These are phyloP conservation scores for Apocrypta bakeri DNA, from an alignment of 1,140 invertebrate genomes.

Conservation along the genomic window DNA sequence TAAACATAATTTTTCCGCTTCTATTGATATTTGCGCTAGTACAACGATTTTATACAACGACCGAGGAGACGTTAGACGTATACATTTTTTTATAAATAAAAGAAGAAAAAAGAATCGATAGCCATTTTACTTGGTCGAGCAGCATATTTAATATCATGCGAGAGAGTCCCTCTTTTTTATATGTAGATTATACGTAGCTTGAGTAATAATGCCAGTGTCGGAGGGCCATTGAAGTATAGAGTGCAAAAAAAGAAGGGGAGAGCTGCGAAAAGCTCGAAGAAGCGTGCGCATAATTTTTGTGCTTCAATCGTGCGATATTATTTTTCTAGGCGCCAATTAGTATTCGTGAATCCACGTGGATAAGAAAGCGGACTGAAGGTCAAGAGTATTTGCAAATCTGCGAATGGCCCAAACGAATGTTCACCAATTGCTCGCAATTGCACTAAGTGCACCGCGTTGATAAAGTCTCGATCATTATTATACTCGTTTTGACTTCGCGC, in stretches of 20 bases:
- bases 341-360: neutral
- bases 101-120: neutral
- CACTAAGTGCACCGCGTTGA: too few relatives aligned
- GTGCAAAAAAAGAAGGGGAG: neutral
- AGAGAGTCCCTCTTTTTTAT: constrained; percentile 44
- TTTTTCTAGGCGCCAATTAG: constrained; percentile 21
- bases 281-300: constrained; percentile 23
- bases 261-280: neutral
- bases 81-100: constrained; percentile 21
- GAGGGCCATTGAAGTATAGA: neutral
- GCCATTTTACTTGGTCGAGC: neutral
- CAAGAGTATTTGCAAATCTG: neutral
- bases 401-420: too few relatives aligned
- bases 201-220: neutral
- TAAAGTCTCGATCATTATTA: too few relatives aligned
- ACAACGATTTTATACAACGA: constrained; percentile 70
- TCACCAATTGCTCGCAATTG: too few relatives aligned
- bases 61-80: constrained; percentile 28
- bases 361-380: neutral
- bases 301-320: constrained; percentile 8
- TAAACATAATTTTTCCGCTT: constrained; percentile 37
- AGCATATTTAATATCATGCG: constrained; percentile 33
- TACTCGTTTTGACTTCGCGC: neutral
- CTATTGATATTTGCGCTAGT: constrained; percentile 56
- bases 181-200: constrained; percentile 32